phyloP scores from a whole-genome alignment of 2,888 invertebrate genomes.

The Athrips mouffetella region DNA sequence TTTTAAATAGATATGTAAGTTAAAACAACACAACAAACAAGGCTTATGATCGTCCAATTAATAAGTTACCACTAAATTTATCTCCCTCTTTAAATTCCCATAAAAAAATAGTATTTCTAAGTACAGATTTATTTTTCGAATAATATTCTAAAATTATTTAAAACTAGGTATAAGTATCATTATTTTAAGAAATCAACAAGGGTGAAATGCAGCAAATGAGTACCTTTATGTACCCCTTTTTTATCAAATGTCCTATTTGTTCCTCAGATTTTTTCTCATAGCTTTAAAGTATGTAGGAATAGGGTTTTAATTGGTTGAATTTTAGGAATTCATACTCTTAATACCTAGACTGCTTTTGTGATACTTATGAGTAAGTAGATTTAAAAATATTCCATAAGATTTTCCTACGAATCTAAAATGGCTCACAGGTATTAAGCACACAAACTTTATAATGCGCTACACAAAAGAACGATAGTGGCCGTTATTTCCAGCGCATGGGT shows the following conservation, averaged over 20 bases:
- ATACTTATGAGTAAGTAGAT: constrained; percentile 39
- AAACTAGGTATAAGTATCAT: constrained; percentile 9
- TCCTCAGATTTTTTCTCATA: no score
- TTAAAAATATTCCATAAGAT: neutral
- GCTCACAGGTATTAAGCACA: no score
- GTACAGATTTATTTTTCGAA: constrained; percentile 25
- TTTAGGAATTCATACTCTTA: constrained; percentile 46
- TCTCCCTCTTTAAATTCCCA: neutral
- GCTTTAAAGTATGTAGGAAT: constrained; percentile 10
- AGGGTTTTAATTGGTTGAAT: constrained; percentile 40
- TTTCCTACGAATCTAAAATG: no score
- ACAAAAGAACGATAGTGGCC: no score
- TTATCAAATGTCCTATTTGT: constrained; percentile 16
- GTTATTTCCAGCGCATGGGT: no score
- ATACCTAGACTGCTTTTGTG: constrained; percentile 63
- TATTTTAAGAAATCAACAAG: constrained; percentile 19
- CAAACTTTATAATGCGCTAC: no score
- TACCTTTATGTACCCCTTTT: constrained; percentile 25
- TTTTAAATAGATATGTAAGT: neutral
- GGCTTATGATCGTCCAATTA: neutral
- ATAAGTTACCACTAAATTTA: constrained; percentile 9
- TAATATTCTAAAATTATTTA: constrained; percentile 8
- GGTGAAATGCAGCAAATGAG: constrained; percentile 16
- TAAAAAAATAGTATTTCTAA: neutral
- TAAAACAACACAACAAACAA: neutral